Percentiles rank a stretch among this genome's conserved stretches.
Evolutionary conservation across 2,888 invertebrate genomes (phyloP).

Genomic region (Cryptosula pallasiana): DNA sequence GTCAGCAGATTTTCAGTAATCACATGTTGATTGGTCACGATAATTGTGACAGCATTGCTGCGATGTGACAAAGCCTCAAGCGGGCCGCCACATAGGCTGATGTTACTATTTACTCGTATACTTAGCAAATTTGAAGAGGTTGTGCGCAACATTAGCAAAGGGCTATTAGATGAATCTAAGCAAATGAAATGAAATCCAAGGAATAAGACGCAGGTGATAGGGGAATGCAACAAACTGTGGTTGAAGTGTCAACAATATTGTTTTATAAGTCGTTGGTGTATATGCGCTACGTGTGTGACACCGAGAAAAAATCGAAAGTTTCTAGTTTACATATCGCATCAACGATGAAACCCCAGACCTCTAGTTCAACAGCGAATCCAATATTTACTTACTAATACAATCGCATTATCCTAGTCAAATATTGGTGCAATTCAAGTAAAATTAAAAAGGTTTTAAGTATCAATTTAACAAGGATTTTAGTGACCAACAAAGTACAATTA

Average conservation of each 20-base stretch:
- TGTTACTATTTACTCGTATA: background rate
- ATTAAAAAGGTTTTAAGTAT: constrained; percentile 2
- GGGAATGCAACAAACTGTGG: constrained; percentile 23
- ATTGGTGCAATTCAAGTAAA: background rate
- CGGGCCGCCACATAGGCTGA: background rate
- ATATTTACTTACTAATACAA: constrained; percentile 2
- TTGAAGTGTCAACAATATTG: constrained; percentile 21
- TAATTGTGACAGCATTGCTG: background rate
- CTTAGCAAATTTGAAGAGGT: constrained; percentile 21
- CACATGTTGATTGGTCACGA: constrained; percentile 14
- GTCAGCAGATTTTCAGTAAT: background rate
- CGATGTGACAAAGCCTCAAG: background rate
- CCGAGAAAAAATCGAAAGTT: constrained; percentile 15
- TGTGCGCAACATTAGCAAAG: constrained; percentile 16
- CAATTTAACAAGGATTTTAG: constrained; percentile 1
- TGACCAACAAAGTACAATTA: background rate
- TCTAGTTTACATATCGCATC: constrained; percentile 12
- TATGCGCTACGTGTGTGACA: background rate
- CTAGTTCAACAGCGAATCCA: background rate
- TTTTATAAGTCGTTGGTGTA: constrained; percentile 18
- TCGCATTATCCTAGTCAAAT: constrained; percentile 5
- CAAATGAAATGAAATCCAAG: constrained; percentile 14
- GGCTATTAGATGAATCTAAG: constrained; percentile 21
- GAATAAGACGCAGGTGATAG: background rate
- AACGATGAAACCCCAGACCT: constrained; percentile 19